These are phyloP conservation scores for Cremastobaeus sp. DNA, from an alignment of 2,888 invertebrate species.

Conservation along the genomic window DNA sequence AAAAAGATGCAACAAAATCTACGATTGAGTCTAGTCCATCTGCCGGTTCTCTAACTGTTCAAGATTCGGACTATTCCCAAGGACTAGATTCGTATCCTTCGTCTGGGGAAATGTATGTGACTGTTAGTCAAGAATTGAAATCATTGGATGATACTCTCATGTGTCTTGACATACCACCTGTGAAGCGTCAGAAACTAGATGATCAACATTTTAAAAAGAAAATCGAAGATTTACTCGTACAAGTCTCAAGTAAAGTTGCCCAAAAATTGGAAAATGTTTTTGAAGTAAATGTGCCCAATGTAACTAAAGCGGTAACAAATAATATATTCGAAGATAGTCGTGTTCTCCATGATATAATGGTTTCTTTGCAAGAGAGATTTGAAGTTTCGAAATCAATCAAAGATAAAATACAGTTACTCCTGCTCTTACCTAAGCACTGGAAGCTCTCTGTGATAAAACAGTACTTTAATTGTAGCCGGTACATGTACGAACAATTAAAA, in stretches of 20 bases:
- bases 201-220: neutral
- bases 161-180: constrained; percentile 7
- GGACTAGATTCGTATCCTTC: too few relatives aligned
- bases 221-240: neutral
- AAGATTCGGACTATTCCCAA: too few relatives aligned
- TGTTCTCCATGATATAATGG: constrained; percentile 11
- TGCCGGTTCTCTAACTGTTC: too few relatives aligned
- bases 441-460: constrained; percentile 16
- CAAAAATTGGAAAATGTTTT: constrained; percentile 4
- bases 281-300: constrained; percentile 6
- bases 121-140: constrained; percentile 26
- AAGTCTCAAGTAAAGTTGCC: constrained; percentile 12
- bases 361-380: constrained; percentile 18
- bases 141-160: constrained; percentile 3
- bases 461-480: constrained; percentile 11
- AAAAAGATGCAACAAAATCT: too few relatives aligned
- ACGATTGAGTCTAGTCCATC: too few relatives aligned
- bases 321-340: constrained; percentile 16
- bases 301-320: constrained; percentile 8
- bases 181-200: constrained; percentile 13
- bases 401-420: constrained; percentile 14
- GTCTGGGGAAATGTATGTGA: too few relatives aligned
- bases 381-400: neutral
- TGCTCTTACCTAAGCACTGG: constrained; percentile 13
- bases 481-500: constrained; percentile 16